Evolutionary conservation across 1,140 invertebrate species (phyloP), one percentile per base, ranked within the genome.

Genomic region (Sminthurides bifidus): DNA sequence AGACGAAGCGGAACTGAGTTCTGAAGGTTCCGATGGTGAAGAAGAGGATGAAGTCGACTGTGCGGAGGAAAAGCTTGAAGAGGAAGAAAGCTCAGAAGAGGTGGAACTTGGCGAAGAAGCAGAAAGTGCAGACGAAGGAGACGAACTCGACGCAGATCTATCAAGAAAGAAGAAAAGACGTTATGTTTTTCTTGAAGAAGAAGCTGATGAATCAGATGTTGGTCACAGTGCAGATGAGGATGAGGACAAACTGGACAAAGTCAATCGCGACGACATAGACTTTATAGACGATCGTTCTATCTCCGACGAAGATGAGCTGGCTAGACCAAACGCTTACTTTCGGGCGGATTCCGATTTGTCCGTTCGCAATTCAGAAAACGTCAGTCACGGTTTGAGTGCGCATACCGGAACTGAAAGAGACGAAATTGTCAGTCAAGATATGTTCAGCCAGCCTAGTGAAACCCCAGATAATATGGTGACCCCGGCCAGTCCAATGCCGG

Each of bases 131-230:
- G 60, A 65, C 44, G 67, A 67, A 30, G 58, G 59, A 4, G 45
- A 57, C 24, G 30, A 38, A 0, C 3, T 31, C 10, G 10, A 41
- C 17, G 29, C 46, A 49, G 44, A 43, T 60, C 30, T 65, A 67
- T 4, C 69, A 66, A 38, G 35, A 6, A 68, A 68, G 43, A 66
- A 57, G 26, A 63, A 61, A 24, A 65, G 57, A 29, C 66, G 64
- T 38, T 52, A 30, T 1, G 73, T 70, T 58, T 68, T 50, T 3
- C 69, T 74, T 38, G 71, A 73, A 23, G 66, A 72, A 54, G 70
- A 73, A 55, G 69, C 74, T 46, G 71, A 70, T 50, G 74, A 70
- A 33, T 67, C 70, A 35, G 54, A 71, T 59, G 71, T 70, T 49
- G 63, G 61, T n/a, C 58, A 70, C 10, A 68, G 70, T 56, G 65